Evolutionary conservation across 2,888 invertebrate genomes (phyloP).

Genomic region (Hetaerina titia): DNA sequence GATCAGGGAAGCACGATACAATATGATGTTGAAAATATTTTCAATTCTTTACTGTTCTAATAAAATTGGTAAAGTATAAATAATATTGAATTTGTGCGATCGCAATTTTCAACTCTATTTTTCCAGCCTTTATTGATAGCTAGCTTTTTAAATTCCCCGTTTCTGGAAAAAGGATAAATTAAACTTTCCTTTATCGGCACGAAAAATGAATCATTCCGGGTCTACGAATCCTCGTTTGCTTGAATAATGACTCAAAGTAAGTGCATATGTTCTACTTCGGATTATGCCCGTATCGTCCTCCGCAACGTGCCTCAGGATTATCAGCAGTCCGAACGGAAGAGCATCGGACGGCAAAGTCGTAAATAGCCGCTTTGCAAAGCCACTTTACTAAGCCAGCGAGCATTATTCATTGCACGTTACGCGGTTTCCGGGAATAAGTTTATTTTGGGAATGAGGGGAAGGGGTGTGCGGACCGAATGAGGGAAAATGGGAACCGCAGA

Average conservation of each 20-base stretch:
- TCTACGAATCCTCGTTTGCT: not conserved
- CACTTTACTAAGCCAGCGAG: constrained; percentile 24
- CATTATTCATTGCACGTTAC: constrained; percentile 58
- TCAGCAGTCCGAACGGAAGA: not conserved
- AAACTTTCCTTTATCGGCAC: not conserved
- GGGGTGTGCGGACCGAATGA: not conserved
- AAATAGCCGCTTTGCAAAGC: constrained; percentile 49
- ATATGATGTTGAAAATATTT: too few relatives aligned
- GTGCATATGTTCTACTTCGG: not conserved
- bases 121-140: not conserved
- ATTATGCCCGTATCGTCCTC: not conserved
- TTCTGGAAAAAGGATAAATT: not conserved
- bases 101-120: not conserved
- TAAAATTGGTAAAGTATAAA: not conserved
- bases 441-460: not conserved
- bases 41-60: not conserved
- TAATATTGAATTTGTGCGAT: not conserved
- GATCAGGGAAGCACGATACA: too few relatives aligned
- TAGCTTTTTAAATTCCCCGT: not conserved
- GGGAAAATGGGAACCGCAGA: not conserved
- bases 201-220: not conserved
- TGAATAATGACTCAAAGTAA: not conserved
- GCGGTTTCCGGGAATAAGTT: constrained; percentile 51
- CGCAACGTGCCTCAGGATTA: constrained; percentile 15
- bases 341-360: constrained; percentile 45